These are phyloP conservation scores for Pharmacophagus antenor DNA, from an alignment of 2,888 invertebrate species.

Conservation along the genomic window DNA sequence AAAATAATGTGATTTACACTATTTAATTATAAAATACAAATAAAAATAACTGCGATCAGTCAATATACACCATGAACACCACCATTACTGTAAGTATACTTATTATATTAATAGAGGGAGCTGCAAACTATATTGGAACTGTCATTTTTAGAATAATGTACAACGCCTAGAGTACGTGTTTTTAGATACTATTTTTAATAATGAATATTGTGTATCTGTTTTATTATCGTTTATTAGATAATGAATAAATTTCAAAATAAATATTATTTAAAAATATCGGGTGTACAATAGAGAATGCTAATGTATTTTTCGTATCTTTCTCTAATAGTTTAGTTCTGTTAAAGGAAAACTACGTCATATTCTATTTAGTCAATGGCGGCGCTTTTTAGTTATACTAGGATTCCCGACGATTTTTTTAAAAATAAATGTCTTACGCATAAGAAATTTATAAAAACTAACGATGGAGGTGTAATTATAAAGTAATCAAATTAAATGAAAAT, in stretches of 20 bases:
- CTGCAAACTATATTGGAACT: constrained; percentile 30
- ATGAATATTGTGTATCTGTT: not conserved
- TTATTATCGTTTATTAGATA: not conserved
- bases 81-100: constrained; percentile 57
- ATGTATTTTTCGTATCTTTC: too few relatives aligned
- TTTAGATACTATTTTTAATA: constrained; percentile 2
- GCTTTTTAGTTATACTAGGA: too few relatives aligned
- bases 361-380: too few relatives aligned
- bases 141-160: constrained; percentile 15
- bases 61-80: constrained; percentile 59
- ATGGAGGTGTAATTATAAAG: too few relatives aligned
- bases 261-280: too few relatives aligned
- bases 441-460: too few relatives aligned
- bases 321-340: too few relatives aligned
- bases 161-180: constrained; percentile 1
- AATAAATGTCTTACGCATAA: too few relatives aligned
- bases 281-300: too few relatives aligned
- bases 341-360: too few relatives aligned
- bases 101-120: constrained; percentile 46
- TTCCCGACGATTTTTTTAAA: too few relatives aligned
- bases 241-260: not conserved
- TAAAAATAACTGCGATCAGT: constrained; percentile 67
- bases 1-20: constrained; percentile 50
- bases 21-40: constrained; percentile 61
- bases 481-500: too few relatives aligned